Base-by-base conservation (phyloP, 1,140 invertebrate species). In the Portunus trituberculatus region DNA sequence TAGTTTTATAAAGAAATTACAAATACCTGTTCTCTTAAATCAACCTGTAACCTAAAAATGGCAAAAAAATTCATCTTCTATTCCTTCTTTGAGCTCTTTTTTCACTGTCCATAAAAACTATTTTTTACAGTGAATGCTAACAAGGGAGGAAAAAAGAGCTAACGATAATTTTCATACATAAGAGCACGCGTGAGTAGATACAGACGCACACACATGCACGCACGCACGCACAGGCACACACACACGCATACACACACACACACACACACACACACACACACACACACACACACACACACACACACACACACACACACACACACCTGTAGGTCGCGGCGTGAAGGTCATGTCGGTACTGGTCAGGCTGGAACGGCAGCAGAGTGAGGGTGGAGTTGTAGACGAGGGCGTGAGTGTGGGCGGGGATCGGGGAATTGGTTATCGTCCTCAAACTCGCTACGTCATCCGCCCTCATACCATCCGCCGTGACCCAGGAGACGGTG, bases 401-500 rank as follows among this genome's bases (percentile, higher is more conserved):
- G 8, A 59, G 52, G 67, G 46, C 92, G 32, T 83, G 82, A 39
- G 76, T 86, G 83, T 86, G 83, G 28, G 83, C 32, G n/a, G 1
- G 83, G 2, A 14, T 82, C 12, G 76, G 88, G 59, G 32, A 52
- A 29, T 59, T 84, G 8, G 96, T 96, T 96, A 98, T 98, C 97
- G 98, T 98, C 97, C 98, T 97, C 67, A 99, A 97, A 96, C 98
- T 98, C 96, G 98, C 98, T 91, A 99, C 98, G 96, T 99, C 98
- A 86, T 98, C 98, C 93, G 99, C 98, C 94, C 98, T 98, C 96
- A 98, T 98, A 92, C 99, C 99, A 97, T 99, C 98, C 95, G 97
- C 97, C 96, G 98, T 98, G 59, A 99, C 98, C 99, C 99, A 99
- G 96, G 99, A 98, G 96, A 99, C 98, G 97, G 98, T 98, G 48